Evolutionary conservation across 2,113 vertebrate genomes (phyloP), one percentile per base, ranked within the genome.

Genomic region (Istiophorus platypterus): DNA sequence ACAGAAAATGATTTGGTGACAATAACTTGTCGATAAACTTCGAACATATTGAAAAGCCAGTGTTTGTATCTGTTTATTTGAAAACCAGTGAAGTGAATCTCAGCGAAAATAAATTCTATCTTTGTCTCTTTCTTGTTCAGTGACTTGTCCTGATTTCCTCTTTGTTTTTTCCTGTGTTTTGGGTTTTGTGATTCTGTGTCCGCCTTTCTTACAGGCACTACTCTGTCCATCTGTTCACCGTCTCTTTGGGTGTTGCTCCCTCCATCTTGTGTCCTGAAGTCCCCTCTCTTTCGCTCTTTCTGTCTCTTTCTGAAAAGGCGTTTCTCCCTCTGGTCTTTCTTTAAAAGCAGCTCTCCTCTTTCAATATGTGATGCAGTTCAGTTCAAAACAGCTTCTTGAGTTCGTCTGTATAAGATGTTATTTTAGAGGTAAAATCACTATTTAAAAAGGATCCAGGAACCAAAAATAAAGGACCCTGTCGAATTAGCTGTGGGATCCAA

Each of bases 171-270:
- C 31, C 31, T 34, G 31, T 34, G 24, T 18, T 22, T 22, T 59
- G 0, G 1, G 17, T 15, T 31, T 63, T 54, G 31, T 52, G 26
- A 17, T 27, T 57, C 9, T 12, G n/a, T 27, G 5, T 66, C 41
- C 24, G 1, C 34, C 34, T 37, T 27, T 65, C 39, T 39, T 39
- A 26, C 14, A 31, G 18, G n/a, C 13, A 0, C 0, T 9, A n/a
- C 45, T 74, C n/a, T 14, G 2, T 7, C 42, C 45, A 8, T 54
- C 45, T 24, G 68, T 18, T 47, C 47, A 31, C 51, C 47, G 34
- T 64, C 5, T 12, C 31, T 66, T 58, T 12, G 71, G 26, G 75
- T 78, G 81, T 74, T 39, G 73, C 56, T 73, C 34, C 39, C 56
- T 73, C 45, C 49, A 11, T 62, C 51, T 41, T 54, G 17, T 62